Evolutionary conservation across 1,140 invertebrate species (phyloP).

Genomic region (Leptopilina boulardi): DNA sequence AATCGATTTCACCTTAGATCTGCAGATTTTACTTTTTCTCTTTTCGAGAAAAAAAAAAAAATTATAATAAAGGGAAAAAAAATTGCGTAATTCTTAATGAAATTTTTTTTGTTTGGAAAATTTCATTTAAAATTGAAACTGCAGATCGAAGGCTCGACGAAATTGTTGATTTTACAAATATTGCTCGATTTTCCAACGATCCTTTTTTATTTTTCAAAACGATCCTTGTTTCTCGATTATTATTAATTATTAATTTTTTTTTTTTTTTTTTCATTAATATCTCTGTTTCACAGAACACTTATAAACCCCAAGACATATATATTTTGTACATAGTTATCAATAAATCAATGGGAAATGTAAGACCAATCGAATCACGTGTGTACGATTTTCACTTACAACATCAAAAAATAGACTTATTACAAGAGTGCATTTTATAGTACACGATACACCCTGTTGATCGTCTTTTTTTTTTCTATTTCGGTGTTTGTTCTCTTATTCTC

Average conservation of each 20-base stretch:
- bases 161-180: conserved; percentile 13
- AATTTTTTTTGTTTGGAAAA: too few relatives aligned
- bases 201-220: neutral
- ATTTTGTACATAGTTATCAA: conserved; percentile 73
- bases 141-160: conserved; percentile 6
- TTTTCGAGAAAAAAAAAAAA: neutral
- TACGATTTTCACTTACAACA: conserved; percentile 72
- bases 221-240: conserved; percentile 12
- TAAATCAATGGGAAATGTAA: conserved; percentile 68
- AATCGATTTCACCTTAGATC: neutral
- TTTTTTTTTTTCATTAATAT: conserved; percentile 47
- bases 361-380: conserved; percentile 68
- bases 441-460: conserved; percentile 65
- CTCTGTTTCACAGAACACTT: conserved; percentile 67
- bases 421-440: conserved; percentile 65
- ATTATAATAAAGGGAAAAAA: neutral
- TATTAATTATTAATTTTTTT: conserved; percentile 42
- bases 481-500: neutral
- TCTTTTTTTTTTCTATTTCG: neutral
- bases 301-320: conserved; percentile 68
- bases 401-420: conserved; percentile 75
- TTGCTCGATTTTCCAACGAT: conserved; percentile 1
- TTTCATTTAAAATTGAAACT: neutral
- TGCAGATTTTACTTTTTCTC: neutral
- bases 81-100: neutral